Conservation (phyloP, 2,113 vertebrate species). For the Australoheros scitulus region DNA sequence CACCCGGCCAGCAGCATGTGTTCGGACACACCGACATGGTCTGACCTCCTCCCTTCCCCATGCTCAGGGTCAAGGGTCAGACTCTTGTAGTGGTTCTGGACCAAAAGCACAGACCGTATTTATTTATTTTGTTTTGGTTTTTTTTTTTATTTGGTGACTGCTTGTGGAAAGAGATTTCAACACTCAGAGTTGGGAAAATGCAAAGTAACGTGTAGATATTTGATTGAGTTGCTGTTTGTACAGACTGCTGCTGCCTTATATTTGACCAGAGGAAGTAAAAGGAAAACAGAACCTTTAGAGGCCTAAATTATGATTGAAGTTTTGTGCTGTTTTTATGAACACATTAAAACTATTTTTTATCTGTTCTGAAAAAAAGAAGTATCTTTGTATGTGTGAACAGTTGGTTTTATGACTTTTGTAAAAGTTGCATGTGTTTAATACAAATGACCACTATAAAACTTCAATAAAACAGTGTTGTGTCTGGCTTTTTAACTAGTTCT, state of each 20-base stretch:
- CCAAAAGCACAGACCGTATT: conserved; percentile 70
- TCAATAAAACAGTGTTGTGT: conserved; percentile 63
- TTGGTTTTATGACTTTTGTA: conserved; percentile 71
- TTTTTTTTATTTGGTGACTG: conserved; percentile 27
- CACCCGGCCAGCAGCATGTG: conserved; percentile 75
- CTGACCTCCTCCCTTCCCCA: conserved; percentile 64
- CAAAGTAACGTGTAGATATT: conserved; percentile 9
- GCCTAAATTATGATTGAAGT: conserved; percentile 39
- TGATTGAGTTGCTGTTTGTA: conserved; percentile 43
- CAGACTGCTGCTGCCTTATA: conserved; percentile 71
- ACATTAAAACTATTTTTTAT: conserved; percentile 63
- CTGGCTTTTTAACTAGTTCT: conserved; percentile 44
- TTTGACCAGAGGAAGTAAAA: conserved; percentile 48
- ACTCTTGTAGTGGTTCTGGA: conserved; percentile 42
- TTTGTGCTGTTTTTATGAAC: conserved; percentile 59
- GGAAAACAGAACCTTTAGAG: conserved; percentile 9
- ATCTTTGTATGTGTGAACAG: conserved; percentile 54
- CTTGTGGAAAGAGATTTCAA: conserved; percentile 1
- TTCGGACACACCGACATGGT: conserved; percentile 83
- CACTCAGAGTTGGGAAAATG: background rate
- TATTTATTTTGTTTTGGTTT: conserved; percentile 58
- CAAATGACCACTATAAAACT: conserved; percentile 60
- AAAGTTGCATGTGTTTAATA: conserved; percentile 71
- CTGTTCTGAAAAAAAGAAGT: conserved; percentile 21
- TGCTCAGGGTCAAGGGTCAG: conserved; percentile 33